A percentile compares a stretch with the other conserved stretches of the same genome.
Conservation (phyloP, 2,888 invertebrate species). For the Arctia plantaginis region DNA sequence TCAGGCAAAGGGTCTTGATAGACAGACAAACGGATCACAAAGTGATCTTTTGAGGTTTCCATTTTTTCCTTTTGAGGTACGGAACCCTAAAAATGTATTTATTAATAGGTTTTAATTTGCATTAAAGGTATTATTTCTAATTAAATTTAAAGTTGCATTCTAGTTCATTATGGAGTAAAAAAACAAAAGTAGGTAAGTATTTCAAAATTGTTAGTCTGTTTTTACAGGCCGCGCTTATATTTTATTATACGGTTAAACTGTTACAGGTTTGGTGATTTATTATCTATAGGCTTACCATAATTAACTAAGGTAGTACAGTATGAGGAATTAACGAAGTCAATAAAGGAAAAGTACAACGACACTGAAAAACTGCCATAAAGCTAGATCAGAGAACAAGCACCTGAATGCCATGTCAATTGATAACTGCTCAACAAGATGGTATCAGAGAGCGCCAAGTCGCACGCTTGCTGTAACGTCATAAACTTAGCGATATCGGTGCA, state of each 20-base stretch:
- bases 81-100: no score
- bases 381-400: neutral
- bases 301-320: no score
- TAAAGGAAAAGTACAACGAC: neutral
- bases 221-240: neutral
- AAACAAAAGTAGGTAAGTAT: neutral
- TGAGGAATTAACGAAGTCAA: neutral
- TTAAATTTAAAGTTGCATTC: no score
- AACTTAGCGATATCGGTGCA: neutral
- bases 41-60: no score
- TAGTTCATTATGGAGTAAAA: no score
- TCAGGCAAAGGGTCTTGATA: no score
- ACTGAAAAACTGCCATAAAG: neutral
- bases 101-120: no score
- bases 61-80: no score
- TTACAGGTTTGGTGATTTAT: no score
- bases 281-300: no score
- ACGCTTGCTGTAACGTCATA: slow-evolving; percentile 1
- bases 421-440: slow-evolving; percentile 10
- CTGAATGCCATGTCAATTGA: neutral
- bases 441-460: neutral
- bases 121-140: no score
- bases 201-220: neutral
- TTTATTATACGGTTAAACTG: neutral
- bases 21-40: no score